Conservation (phyloP, 2,797 vertebrate genomes). For the Pangasius sanitwongsei region DNA sequence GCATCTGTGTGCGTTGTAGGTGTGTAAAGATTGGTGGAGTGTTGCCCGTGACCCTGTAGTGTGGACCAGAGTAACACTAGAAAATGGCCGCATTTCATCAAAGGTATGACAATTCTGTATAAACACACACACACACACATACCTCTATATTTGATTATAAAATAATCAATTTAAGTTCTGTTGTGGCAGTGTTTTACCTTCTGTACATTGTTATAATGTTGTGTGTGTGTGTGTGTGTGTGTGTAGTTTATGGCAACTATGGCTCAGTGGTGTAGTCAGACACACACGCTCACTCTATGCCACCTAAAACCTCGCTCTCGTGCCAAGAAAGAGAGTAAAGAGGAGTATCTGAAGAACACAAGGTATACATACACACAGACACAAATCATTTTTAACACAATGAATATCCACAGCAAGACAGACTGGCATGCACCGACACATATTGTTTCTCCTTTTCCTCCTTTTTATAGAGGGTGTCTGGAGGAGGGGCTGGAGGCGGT, state of each 20-base stretch:
- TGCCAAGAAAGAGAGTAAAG: conserved; percentile 82
- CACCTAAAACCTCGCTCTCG: conserved; percentile 83
- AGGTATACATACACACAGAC: conserved; percentile 71
- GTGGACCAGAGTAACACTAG: conserved; percentile 86
- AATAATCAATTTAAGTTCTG: background rate
- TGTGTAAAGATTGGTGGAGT: conserved; percentile 81
- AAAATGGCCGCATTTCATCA: conserved; percentile 83
- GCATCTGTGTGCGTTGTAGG: conserved; percentile 45
- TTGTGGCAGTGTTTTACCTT: background rate
- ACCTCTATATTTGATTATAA: background rate
- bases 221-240: conserved; percentile 39
- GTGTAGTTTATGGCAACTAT: conserved; percentile 86
- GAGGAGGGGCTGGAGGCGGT: conserved; percentile 89
- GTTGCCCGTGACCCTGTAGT: conserved; percentile 88
- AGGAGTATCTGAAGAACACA: conserved; percentile 86
- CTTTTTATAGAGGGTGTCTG: conserved; percentile 78
- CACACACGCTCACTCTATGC: conserved; percentile 84
- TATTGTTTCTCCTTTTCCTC: too few species aligned
- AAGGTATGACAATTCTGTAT: conserved; percentile 72
- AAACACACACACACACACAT: conserved; percentile 10
- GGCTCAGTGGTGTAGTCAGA: conserved; percentile 92
- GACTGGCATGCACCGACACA: background rate
- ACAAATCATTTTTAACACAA: conserved; percentile 67
- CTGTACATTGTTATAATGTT: background rate
- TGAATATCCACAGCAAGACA: background rate